These are phyloP conservation scores for Orestias chungarensis DNA, from an alignment of 2,797 vertebrate genomes.

Conservation along the genomic window DNA sequence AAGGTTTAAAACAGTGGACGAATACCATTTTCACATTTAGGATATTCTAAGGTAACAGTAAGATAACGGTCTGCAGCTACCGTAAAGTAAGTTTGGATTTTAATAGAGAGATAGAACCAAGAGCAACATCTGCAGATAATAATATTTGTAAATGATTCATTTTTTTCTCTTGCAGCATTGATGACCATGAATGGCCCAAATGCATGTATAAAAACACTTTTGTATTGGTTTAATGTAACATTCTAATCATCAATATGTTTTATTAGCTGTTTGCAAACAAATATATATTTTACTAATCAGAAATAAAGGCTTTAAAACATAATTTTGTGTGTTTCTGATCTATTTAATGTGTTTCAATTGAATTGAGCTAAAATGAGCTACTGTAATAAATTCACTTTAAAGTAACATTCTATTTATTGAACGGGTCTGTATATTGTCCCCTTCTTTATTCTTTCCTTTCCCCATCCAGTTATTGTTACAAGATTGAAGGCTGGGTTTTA, in stretches of 20 bases:
- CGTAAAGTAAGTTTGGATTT: not conserved
- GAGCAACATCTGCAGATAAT: not conserved
- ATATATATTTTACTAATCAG: no score
- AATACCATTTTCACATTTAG: not conserved
- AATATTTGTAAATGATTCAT: not conserved
- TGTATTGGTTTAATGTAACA: no score
- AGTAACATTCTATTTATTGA: not conserved
- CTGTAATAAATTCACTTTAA: not conserved
- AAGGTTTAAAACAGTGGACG: not conserved
- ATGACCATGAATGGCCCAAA: constrained; percentile 54
- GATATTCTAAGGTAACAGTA: not conserved
- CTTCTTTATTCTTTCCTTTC: not conserved
- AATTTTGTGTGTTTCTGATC: no score
- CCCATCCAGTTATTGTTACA: not conserved
- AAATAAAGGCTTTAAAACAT: no score
- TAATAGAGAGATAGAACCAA: not conserved
- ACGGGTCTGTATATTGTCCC: not conserved
- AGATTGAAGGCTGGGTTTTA: not conserved
- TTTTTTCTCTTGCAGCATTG: not conserved
- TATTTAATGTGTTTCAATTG: no score
- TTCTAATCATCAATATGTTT: no score
- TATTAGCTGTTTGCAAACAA: not conserved
- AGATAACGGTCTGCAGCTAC: no score
- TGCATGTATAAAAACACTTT: no score
- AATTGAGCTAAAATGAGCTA: not conserved